Evolutionary conservation across 1,140 invertebrate genomes (phyloP).

Genomic region (Cryptotermes secundus): DNA sequence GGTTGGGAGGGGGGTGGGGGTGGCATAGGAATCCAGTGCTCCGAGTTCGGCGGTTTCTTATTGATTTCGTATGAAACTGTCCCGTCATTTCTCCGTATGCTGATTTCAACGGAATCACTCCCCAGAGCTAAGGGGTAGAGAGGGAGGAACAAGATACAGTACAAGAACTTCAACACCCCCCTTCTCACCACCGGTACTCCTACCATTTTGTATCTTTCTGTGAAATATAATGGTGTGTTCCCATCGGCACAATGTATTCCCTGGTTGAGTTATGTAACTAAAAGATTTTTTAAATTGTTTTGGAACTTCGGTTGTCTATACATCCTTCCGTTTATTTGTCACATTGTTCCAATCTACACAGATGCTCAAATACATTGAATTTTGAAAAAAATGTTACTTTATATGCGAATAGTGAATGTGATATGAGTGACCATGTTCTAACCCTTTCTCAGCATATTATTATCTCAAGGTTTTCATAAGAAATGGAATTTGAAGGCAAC

Average conservation of each 20-base stretch:
- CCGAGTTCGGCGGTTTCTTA: background rate
- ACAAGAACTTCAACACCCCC: background rate
- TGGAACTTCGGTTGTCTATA: background rate
- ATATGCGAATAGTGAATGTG: no score
- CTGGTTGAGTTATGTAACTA: background rate
- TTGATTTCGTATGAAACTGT: background rate
- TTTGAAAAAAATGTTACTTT: no score
- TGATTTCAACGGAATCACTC: background rate
- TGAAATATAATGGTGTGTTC: background rate
- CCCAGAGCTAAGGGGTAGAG: background rate
- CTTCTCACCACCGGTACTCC: background rate
- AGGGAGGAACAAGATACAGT: background rate
- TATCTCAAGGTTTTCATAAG: no score
- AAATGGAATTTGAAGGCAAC: no score
- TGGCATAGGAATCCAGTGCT: no score
- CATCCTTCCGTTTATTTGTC: no score
- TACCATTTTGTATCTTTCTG: background rate
- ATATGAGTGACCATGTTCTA: no score
- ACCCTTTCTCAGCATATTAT: no score
- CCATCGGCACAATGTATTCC: background rate
- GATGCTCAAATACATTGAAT: no score
- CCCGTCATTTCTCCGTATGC: background rate
- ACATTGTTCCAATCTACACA: no score
- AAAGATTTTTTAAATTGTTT: background rate
- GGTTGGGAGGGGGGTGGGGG: no score